Evolutionary conservation across 2,888 invertebrate genomes (phyloP).

Genomic region (Nipponacmea schrenckii): DNA sequence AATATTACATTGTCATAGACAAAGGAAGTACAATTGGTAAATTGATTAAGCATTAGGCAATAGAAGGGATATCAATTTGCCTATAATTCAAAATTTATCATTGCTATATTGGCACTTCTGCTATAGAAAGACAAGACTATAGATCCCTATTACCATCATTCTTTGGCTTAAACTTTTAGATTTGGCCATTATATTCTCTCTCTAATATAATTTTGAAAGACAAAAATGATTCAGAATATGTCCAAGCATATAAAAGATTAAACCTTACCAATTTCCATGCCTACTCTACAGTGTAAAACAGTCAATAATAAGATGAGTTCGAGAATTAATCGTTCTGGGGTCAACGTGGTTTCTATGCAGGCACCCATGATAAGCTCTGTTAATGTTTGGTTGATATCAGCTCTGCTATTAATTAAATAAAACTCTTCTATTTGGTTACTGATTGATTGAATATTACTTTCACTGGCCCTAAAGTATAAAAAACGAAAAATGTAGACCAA

Average conservation of each 20-base stretch:
- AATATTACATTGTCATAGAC: not conserved
- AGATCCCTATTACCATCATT: too few species aligned
- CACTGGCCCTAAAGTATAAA: constrained; percentile 71
- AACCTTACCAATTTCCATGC: constrained; percentile 84
- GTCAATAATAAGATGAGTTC: constrained; percentile 87
- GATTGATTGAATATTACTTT: constrained; percentile 88
- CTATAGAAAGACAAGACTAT: too few species aligned
- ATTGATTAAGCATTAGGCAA: too few species aligned
- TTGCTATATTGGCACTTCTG: too few species aligned
- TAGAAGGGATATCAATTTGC: too few species aligned
- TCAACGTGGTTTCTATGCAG: constrained; percentile 72
- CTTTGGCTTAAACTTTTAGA: not conserved
- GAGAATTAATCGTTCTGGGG: constrained; percentile 74
- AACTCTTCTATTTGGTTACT: constrained; percentile 81
- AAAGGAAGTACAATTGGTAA: too few species aligned
- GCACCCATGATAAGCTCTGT: constrained; percentile 79
- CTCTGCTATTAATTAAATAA: constrained; percentile 73
- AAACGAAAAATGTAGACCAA: not conserved
- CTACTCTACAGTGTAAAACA: constrained; percentile 88
- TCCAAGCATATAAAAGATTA: too few species aligned
- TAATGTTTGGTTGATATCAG: constrained; percentile 76
- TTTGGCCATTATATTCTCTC: not conserved
- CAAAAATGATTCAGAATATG: constrained; percentile 17
- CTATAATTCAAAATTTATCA: too few species aligned
- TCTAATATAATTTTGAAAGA: not conserved